A percentile compares a stretch with the other conserved stretches of the same genome.
phyloP scores from a whole-genome alignment of 2,113 vertebrate species.

The Tragulus kanchil region DNA sequence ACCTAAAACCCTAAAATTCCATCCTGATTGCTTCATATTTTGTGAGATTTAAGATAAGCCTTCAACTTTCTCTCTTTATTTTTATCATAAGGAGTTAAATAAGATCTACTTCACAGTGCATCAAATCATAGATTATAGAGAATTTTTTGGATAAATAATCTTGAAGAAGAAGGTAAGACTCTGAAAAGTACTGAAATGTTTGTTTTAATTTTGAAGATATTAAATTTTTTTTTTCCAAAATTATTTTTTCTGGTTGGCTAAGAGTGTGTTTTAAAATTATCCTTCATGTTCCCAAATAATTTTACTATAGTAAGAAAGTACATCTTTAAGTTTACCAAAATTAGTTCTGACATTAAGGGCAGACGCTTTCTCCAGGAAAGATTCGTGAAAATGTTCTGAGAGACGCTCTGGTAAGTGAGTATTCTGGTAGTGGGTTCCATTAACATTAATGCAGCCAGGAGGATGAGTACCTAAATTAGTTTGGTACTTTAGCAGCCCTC shows the following conservation, averaged over 20 bases:
- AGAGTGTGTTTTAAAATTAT: not conserved
- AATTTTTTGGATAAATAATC: not conserved
- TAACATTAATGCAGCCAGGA: constrained; percentile 94
- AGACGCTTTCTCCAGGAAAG: constrained; percentile 72
- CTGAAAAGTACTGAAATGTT: not conserved
- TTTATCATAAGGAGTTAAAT: not conserved
- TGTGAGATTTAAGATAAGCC: not conserved
- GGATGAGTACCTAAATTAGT: constrained; percentile 94
- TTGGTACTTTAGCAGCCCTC: constrained; percentile 97
- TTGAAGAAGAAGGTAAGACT: not conserved
- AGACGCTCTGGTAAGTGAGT: constrained; percentile 68
- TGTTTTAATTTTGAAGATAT: not conserved
- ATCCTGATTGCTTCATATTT: not conserved
- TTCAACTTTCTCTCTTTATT: not conserved
- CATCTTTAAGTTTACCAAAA: too few species aligned
- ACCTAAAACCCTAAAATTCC: not conserved
- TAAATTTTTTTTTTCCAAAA: not conserved
- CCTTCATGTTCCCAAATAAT: not conserved
- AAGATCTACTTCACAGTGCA: not conserved
- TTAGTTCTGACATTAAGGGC: too few species aligned
- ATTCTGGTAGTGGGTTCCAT: constrained; percentile 86
- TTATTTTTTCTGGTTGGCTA: not conserved
- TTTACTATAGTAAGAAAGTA: too few species aligned
- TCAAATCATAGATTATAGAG: not conserved
- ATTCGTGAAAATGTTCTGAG: constrained; percentile 73